Conservation (phyloP, 2,113 vertebrate genomes). For the Acanthochromis polyacanthus region DNA sequence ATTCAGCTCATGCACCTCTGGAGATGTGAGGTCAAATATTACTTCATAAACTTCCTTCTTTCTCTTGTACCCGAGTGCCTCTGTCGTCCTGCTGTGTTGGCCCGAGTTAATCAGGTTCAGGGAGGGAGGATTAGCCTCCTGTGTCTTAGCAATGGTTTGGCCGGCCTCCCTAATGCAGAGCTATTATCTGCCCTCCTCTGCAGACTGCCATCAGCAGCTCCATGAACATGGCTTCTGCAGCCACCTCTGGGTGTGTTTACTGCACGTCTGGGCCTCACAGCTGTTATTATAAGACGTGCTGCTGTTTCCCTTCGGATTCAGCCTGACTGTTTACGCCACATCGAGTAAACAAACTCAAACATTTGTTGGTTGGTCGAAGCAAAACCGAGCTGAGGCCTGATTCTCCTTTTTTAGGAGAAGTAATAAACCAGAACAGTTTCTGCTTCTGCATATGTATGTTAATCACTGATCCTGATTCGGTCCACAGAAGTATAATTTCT, state of each 20-base stretch:
- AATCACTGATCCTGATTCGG: conserved; percentile 23
- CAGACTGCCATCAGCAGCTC: conserved; percentile 28
- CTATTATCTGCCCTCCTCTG: conserved; percentile 56
- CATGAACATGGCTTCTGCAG: background rate
- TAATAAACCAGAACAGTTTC: conserved; percentile 15
- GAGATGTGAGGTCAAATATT: background rate
- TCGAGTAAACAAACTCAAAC: conserved; percentile 33
- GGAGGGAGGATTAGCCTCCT: conserved; percentile 73
- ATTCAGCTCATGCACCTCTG: background rate
- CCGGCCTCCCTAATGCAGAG: conserved; percentile 59
- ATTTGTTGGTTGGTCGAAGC: background rate
- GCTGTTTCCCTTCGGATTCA: conserved; percentile 6
- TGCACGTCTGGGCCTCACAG: conserved; percentile 1
- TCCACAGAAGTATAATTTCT: conserved; percentile 36
- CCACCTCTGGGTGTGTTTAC: conserved; percentile 26
- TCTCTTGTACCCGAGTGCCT: conserved; percentile 3
- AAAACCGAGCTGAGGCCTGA: background rate
- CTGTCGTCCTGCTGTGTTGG: conserved; percentile 41
- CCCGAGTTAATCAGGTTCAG: conserved; percentile 76
- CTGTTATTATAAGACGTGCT: conserved; percentile 14
- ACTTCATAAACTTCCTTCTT: conserved; percentile 15
- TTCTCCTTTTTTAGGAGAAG: conserved; percentile 20
- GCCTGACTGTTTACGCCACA: conserved; percentile 15
- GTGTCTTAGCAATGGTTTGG: conserved; percentile 54
- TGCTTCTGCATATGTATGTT: background rate